phyloP scores from a whole-genome alignment of 2,888 invertebrate genomes.

The Andrena chrysosceles region DNA sequence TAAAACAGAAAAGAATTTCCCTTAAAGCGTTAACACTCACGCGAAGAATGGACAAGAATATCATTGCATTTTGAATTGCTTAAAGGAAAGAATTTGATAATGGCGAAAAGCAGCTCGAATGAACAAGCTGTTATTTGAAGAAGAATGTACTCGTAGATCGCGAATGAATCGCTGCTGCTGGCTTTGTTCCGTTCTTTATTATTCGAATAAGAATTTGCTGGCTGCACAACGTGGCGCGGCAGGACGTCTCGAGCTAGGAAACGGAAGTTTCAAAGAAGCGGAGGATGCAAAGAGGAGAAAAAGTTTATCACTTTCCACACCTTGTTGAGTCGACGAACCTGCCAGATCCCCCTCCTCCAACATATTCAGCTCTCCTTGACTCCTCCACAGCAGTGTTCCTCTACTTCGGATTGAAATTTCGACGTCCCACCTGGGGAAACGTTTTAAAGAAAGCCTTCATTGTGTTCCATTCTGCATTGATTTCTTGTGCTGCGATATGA shows the following conservation, averaged over 20 bases:
- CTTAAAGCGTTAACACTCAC: too few species aligned
- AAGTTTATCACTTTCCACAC: constrained; percentile 33
- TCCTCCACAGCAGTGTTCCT: not conserved
- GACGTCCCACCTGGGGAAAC: not conserved
- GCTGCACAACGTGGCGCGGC: not conserved
- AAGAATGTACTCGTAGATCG: too few species aligned
- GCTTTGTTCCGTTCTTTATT: not conserved
- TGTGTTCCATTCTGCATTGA: not conserved
- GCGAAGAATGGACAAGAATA: too few species aligned
- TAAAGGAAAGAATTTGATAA: too few species aligned
- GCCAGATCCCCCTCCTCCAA: not conserved
- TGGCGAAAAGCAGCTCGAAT: too few species aligned
- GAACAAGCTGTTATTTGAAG: too few species aligned
- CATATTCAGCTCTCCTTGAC: not conserved
- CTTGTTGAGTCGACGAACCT: constrained; percentile 29
- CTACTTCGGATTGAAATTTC: constrained; percentile 4
- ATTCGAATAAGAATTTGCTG: not conserved
- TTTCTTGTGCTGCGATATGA: not conserved
- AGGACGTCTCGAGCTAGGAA: not conserved
- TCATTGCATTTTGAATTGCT: too few species aligned
- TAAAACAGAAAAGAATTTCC: too few species aligned
- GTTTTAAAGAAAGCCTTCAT: not conserved
- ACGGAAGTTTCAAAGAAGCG: not conserved
- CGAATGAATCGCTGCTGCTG: not conserved
- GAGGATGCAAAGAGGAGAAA: not conserved